Evolutionary conservation across 1,140 invertebrate genomes (phyloP), one percentile per base, ranked within the genome.

Genomic region (Bombus consobrinus): DNA sequence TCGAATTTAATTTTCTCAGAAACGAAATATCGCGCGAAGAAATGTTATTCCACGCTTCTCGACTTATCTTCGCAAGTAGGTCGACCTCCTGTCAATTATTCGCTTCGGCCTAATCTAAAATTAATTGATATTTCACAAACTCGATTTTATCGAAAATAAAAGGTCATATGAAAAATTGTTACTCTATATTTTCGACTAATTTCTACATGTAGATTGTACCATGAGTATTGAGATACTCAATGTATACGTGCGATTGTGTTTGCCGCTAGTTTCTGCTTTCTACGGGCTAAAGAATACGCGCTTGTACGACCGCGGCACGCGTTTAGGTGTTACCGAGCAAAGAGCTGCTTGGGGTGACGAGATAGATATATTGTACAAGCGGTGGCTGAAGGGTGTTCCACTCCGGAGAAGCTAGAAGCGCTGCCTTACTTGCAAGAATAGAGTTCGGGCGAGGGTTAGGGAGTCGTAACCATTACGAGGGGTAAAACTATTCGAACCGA

Each of bases 401-500:
- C 66, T 59, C 66, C 39, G 66, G 69, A 84, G 64, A 73, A 81
- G 41, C 59, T 47, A 62, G 77, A 68, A 89, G 43, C 59, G 72
- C 64, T 37, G 37, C 69, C 32, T 66, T 66, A 34, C 15, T 62
- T 62, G 28, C 59, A 62, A 62, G 59, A 62, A n/a, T 62, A 66
- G 64, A 66, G 37, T n/a, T 57, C 28, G 32, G 37, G 37, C 15
- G 47, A 22, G 39, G 47, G 47, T 8, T 43, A 32, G 77, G 43
- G 32, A 69, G 62, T 22, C 64, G 43, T 47, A 39, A 37, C 43
- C 22, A 73, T 53, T 47, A 57, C n/a, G 43, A 47, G 22, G 57
- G 57, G 47, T 79, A 85, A 87, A 89, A 87, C 81, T 82, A 83
- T 81, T 90, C 81, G 66, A 87, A 89, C 76, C n/a, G 66, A 66